Conservation (phyloP, 2,888 invertebrate species). For the Himalopsyche kuldschensis region DNA sequence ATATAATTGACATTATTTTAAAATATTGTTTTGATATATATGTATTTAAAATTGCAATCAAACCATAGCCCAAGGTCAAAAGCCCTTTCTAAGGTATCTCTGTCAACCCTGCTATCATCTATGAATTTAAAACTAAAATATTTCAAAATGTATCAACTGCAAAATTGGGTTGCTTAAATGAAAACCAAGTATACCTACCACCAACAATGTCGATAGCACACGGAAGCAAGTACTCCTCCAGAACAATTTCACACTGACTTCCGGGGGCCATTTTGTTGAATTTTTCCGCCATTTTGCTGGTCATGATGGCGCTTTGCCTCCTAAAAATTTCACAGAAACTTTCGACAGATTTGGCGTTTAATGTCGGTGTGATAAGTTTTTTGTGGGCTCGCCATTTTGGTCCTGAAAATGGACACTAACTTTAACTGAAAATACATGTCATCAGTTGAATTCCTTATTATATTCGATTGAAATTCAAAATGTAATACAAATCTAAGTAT, state of each 20-base stretch:
- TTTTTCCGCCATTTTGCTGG: neutral
- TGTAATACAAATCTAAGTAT: too few relatives aligned
- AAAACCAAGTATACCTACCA: conserved; percentile 2
- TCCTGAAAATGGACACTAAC: neutral
- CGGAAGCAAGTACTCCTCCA: conserved; percentile 21
- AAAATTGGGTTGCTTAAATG: neutral
- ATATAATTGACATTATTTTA: too few relatives aligned
- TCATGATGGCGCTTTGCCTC: conserved; percentile 2
- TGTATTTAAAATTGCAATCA: too few relatives aligned
- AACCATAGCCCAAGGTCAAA: too few relatives aligned
- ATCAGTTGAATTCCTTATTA: too few relatives aligned
- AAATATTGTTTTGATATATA: too few relatives aligned
- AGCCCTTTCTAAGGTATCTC: too few relatives aligned
- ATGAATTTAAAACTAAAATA: too few relatives aligned
- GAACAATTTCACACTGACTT: neutral
- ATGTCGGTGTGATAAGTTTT: conserved; percentile 15
- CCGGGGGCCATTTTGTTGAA: neutral
- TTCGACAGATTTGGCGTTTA: conserved; percentile 6
- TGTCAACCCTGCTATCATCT: too few relatives aligned
- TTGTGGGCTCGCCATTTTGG: conserved; percentile 14
- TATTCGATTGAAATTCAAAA: too few relatives aligned
- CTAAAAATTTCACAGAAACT: conserved; percentile 13
- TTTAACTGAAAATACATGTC: too few relatives aligned
- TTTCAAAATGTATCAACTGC: too few relatives aligned
- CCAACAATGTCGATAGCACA: conserved; percentile 19